These are phyloP conservation scores for Lytechinus pictus DNA, from an alignment of 35 echinoderm and acorn worm species.

Conservation along the genomic window DNA sequence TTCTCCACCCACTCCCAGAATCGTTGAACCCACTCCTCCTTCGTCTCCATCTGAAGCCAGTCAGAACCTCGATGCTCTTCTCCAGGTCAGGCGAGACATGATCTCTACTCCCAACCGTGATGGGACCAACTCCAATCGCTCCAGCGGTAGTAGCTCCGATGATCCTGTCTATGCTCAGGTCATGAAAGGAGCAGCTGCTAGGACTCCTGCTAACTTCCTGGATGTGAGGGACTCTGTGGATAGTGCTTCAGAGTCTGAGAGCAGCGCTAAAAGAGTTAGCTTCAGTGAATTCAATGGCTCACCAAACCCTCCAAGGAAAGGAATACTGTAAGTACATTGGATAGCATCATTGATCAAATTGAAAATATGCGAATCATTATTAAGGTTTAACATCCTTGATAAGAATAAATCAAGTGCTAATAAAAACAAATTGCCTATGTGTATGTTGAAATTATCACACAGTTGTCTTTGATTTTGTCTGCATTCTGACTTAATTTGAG, in stretches of 20 bases:
- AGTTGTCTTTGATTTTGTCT: too few relatives aligned
- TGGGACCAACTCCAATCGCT: constrained; percentile 19
- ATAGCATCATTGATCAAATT: too few relatives aligned
- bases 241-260: constrained; percentile 59
- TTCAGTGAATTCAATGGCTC: constrained; percentile 71
- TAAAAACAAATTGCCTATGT: too few relatives aligned
- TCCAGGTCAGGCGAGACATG: neutral
- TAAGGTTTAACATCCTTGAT: too few relatives aligned
- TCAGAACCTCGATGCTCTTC: neutral
- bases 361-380: too few relatives aligned
- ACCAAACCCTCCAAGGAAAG: constrained; percentile 55
- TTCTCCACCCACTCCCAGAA: neutral
- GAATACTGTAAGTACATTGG: constrained; percentile 64
- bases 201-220: neutral
- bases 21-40: constrained; percentile 45
- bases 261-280: constrained; percentile 65
- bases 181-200: constrained; percentile 7
- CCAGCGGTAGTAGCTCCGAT: constrained; percentile 47
- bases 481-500: too few relatives aligned
- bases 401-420: too few relatives aligned
- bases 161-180: constrained; percentile 82
- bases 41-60: constrained; percentile 11
- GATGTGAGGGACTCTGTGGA: constrained; percentile 29
- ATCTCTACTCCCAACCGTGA: constrained; percentile 21
- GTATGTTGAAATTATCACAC: too few relatives aligned